Conservation (phyloP, 2,888 invertebrate species). For the Eudasyphora cyanicolor region DNA sequence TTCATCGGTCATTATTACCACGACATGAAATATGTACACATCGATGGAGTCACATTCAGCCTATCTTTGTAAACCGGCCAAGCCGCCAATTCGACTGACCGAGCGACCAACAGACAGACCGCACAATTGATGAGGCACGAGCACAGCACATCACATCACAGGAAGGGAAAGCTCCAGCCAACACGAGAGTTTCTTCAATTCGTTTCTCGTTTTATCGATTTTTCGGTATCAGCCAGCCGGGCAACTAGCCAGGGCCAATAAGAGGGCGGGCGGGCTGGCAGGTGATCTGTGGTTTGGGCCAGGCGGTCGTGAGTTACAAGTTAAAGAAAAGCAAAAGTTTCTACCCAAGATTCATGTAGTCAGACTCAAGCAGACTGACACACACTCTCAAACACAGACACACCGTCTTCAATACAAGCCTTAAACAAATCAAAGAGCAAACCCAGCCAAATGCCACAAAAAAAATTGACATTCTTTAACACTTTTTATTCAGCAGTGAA, state of each 20-base stretch:
- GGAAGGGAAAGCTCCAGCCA: conserved; percentile 76
- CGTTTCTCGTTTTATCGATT: conserved; percentile 1
- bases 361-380: neutral
- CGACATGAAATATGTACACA: conserved; percentile 43
- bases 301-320: conserved; percentile 54
- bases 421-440: conserved; percentile 45
- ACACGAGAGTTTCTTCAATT: conserved; percentile 32
- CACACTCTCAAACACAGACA: neutral
- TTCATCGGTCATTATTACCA: conserved; percentile 63
- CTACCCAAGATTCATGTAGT: conserved; percentile 13
- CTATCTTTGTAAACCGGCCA: too few species aligned
- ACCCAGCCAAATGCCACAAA: conserved; percentile 68
- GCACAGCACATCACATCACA: conserved; percentile 72
- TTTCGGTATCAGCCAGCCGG: neutral
- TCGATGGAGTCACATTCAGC: conserved; percentile 9
- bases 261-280: neutral
- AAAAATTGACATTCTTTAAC: conserved; percentile 77
- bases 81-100: too few species aligned
- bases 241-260: conserved; percentile 11
- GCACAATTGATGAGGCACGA: conserved; percentile 58
- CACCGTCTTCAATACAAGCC: neutral
- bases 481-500: conserved; percentile 53
- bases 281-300: too few species aligned
- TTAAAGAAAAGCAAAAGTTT: conserved; percentile 77
- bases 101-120: too few species aligned